Conservation (phyloP, 2,888 invertebrate species). For the Monochamus alternatus region DNA sequence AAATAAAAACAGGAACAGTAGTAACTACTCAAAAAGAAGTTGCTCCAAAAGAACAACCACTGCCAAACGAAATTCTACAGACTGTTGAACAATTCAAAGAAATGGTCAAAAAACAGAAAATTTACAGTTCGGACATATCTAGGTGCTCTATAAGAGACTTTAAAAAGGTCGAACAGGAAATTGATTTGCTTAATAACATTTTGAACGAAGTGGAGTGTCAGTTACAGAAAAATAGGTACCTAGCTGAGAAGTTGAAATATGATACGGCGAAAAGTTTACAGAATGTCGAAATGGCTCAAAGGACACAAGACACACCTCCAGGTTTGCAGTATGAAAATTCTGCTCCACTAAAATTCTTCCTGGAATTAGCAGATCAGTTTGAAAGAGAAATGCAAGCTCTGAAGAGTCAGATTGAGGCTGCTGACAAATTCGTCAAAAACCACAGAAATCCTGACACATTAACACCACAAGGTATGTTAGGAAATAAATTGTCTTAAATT, state of each 20-base stretch:
- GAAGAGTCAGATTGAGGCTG: conserved; percentile 81
- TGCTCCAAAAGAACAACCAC: conserved; percentile 76
- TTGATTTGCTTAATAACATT: conserved; percentile 75
- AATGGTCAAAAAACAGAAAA: conserved; percentile 90
- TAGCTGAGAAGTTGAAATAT: conserved; percentile 78
- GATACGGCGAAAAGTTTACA: conserved; percentile 83
- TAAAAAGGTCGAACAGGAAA: conserved; percentile 77
- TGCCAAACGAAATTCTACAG: conserved; percentile 85
- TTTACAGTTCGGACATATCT: conserved; percentile 68
- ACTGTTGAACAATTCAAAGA: conserved; percentile 87
- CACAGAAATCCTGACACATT: conserved; percentile 77
- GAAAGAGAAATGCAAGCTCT: conserved; percentile 81
- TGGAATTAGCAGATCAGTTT: conserved; percentile 79
- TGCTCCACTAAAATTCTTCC: conserved; percentile 81
- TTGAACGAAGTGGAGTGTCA: conserved; percentile 77
- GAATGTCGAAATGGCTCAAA: conserved; percentile 84
- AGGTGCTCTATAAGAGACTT: conserved; percentile 76
- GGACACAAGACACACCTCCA: conserved; percentile 84
- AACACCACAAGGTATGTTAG: conserved; percentile 76
- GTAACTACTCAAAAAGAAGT: conserved; percentile 70
- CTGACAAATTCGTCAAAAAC: conserved; percentile 82
- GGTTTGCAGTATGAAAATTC: conserved; percentile 85
- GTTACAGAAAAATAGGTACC: conserved; percentile 75
- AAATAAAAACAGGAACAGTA: conserved; percentile 66
- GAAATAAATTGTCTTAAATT: too few species aligned